Evolutionary conservation across 2,113 vertebrate genomes (phyloP).

Genomic region (Arothron firmamentum): DNA sequence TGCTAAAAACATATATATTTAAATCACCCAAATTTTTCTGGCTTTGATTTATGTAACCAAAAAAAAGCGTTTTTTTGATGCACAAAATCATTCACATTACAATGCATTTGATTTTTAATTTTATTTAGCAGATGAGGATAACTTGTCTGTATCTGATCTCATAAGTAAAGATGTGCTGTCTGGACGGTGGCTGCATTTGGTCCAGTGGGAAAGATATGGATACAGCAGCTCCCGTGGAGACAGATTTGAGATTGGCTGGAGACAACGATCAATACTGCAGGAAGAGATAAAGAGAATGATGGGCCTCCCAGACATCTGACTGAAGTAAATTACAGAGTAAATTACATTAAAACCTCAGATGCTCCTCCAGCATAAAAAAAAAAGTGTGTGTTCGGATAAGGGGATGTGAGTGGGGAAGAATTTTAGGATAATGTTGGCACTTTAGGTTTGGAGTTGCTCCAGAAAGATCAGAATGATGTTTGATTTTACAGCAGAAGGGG

Average conservation of each 20-base stretch:
- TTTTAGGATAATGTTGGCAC: conserved; percentile 11
- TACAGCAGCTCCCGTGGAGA: conserved; percentile 53
- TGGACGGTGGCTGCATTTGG: conserved; percentile 28
- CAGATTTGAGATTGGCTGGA: conserved; percentile 60
- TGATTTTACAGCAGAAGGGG: neutral
- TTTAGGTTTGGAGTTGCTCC: no score
- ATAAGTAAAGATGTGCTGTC: conserved; percentile 12
- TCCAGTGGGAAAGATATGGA: conserved; percentile 58
- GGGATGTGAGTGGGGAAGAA: neutral
- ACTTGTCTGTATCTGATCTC: neutral
- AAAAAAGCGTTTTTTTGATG: no score
- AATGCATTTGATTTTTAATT: no score
- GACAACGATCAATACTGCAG: conserved; percentile 59
- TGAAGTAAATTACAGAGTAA: conserved; percentile 65
- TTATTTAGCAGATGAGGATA: no score
- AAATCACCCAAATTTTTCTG: no score
- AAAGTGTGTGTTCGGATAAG: neutral
- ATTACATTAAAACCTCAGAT: conserved; percentile 64
- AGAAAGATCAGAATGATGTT: conserved; percentile 7
- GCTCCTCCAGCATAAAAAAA: conserved; percentile 55
- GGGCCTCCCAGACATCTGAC: conserved; percentile 55
- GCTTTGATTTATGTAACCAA: no score
- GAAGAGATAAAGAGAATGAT: conserved; percentile 61
- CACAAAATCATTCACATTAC: no score
- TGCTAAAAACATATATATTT: no score